Evolutionary conservation across 2,113 vertebrate genomes (phyloP), one percentile per base, ranked within the genome.

Genomic region (Leucopternis melanops): DNA sequence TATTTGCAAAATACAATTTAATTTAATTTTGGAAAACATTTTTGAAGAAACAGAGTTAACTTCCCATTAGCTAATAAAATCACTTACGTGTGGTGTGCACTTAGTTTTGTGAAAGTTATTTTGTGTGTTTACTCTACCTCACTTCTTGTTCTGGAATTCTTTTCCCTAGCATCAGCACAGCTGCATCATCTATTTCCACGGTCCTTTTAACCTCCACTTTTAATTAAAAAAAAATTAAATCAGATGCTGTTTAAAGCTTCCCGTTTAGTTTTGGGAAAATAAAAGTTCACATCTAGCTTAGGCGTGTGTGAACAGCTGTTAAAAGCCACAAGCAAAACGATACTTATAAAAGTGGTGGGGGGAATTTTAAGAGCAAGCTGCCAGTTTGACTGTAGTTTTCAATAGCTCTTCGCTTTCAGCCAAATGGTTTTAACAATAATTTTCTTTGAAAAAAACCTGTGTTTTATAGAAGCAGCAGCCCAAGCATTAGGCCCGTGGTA

Each of bases 161-260:
- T 94, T 96, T 73, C 84, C 50, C 45, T 91, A 88, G 86, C 81
- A 94, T 93, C 61, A 74, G 93, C 92, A 88, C 97, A 97, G 96
- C 96, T 97, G 97, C 93, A 95, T 97, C 94, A 84, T 95, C 84
- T 81, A 67, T 93, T 96, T 96, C 94, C 91, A 75, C 0, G 32
- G 73, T 93, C 93, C 93, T 95, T 96, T 97, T 95, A 97, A 95
- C 86, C 93, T 96, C 61, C 18, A 1, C 42, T 96, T 96, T 97
- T 97, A 97, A 97, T 97, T 96, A 95, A 97, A 96, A 95, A 96
- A 97, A 97, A 95, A 81, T 97, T 94, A 96, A 96, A 95, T 95
- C 74, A 95, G 88, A 96, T 97, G 86, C 79, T 94, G 72, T 96
- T 94, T 95, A 97, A 96, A 95, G 92, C 95, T 94, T 97, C 81